Evolutionary conservation across 1,140 invertebrate genomes (phyloP).

Genomic region (Dreissena rostriformis): DNA sequence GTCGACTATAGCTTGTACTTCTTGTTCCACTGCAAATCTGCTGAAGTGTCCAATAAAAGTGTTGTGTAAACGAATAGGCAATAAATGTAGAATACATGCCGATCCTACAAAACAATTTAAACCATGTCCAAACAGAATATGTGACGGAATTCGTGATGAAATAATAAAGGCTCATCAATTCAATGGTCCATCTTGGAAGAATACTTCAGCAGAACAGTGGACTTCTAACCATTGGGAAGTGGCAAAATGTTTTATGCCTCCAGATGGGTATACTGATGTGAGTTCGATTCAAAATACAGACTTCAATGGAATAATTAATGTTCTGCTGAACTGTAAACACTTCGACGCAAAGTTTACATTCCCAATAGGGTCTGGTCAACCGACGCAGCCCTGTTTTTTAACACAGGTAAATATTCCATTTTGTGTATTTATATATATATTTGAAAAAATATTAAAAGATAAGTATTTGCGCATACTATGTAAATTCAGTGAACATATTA

Average conservation of each 20-base stretch:
- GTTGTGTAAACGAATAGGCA: no score
- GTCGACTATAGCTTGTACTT: not conserved
- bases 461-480: no score
- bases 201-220: not conserved
- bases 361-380: not conserved
- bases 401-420: no score
- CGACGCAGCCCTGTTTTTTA: no score
- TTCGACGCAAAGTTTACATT: not conserved
- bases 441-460: no score
- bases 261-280: not conserved
- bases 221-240: not conserved
- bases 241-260: not conserved
- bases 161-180: not conserved
- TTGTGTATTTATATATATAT: no score
- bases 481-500: no score
- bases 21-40: no score
- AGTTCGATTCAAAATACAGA: not conserved
- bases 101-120: no score
- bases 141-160: not conserved
- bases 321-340: not conserved
- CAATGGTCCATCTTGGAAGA: conserved; percentile 1
- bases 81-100: no score
- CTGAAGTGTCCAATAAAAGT: no score
- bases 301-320: conserved; percentile 13
- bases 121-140: not conserved